Evolutionary conservation across 2,113 vertebrate genomes (phyloP), one percentile per base, ranked within the genome.

Genomic region (Pogona vitticeps): DNA sequence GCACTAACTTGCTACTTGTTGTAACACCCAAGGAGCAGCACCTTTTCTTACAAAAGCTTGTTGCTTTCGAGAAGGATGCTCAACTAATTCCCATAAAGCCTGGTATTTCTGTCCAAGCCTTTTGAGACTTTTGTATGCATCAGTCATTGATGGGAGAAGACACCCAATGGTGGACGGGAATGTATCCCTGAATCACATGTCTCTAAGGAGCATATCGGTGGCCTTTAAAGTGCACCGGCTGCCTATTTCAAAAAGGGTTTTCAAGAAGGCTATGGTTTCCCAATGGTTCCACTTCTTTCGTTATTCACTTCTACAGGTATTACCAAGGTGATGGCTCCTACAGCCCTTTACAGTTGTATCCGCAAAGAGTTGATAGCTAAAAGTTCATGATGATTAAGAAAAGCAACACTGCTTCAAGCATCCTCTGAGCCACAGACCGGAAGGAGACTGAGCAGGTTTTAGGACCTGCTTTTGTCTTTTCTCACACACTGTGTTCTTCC

Each of bases 1-100:
- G 21, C 33, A 76, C 83, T 88, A 88, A 88, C 52, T 76, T 88
- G 70, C 77, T 76, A 70, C 81, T 56, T 70, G 70, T 56, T 68
- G 71, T 82, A 85, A 81, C 83, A 70, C 52, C 31, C 18, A 6
- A 20, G 70, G 21, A 80, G 42, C 46, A 46, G 28, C 46, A 28
- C 36, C 65, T 20, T 12, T 2, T 61, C 67, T 72, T 59, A 20
- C 38, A 61, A 38, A 70, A 65, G n/a, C 56, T n/a, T 85, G 46
- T 81, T 80, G 67, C 52, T 46, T 79, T 52, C 10, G 38, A 72
- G 78, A 82, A 28, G n/a, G 59, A 67, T 6, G 59, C 46, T 61
- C 59, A 58, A 46, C 87, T 84, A 84, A 84, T 21, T 40, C 75
- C 71, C 33, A 40, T 85, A 58, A 56, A 84, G 18, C 18, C 12